These are phyloP conservation scores for Columbina picui DNA, from an alignment of 2,113 vertebrate genomes.

Conservation along the genomic window DNA sequence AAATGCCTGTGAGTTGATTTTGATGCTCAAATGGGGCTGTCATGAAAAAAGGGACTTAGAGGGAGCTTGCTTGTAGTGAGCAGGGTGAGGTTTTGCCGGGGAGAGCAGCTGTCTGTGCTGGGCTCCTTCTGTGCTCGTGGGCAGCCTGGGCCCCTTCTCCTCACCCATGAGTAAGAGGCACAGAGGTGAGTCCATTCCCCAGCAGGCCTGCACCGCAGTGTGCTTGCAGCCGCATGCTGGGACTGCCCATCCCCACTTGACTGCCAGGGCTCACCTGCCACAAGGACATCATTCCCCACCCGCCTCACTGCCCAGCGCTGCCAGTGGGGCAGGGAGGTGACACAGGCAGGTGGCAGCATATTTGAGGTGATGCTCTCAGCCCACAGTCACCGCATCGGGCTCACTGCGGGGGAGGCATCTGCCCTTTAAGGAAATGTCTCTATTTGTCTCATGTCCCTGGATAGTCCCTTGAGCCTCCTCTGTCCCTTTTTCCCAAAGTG, in stretches of 20 bases:
- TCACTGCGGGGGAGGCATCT: background rate
- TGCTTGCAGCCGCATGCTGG: background rate
- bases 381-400: rapidly evolving
- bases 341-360: background rate
- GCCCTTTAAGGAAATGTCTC: background rate
- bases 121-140: background rate
- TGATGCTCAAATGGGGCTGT: background rate
- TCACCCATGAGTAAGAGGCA: background rate
- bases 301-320: rapidly evolving
- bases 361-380: background rate
- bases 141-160: background rate
- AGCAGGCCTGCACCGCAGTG: rapidly evolving
- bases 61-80: background rate
- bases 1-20: background rate
- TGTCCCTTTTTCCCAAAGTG: conserved; percentile 9
- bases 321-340: background rate
- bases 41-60: background rate
- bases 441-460: background rate
- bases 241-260: rapidly evolving
- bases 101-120: background rate
- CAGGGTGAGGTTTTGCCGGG: background rate
- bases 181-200: background rate
- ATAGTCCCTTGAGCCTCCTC: background rate
- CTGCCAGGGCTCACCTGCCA: background rate
- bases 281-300: background rate